These are phyloP conservation scores for Epinotia ramella DNA, from an alignment of 2,888 invertebrate genomes.

Conservation along the genomic window DNA sequence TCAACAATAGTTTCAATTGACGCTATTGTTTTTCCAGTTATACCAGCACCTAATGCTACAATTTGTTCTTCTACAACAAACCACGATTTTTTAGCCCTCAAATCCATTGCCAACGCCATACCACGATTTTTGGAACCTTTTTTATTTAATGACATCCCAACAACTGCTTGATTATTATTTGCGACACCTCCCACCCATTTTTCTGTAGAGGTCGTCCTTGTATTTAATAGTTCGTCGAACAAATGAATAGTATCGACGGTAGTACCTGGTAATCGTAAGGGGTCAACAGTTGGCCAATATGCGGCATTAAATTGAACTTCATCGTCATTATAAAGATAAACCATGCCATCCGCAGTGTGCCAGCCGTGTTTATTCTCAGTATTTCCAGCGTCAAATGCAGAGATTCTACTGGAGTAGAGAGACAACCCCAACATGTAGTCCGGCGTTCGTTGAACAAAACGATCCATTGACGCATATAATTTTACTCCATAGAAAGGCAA, in stretches of 20 bases:
- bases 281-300: slow-evolving; percentile 26
- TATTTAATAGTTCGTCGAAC: slow-evolving; percentile 5
- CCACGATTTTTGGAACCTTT: slow-evolving; percentile 7
- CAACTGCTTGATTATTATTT: slow-evolving; percentile 10
- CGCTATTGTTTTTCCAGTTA: slow-evolving; percentile 4
- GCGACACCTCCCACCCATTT: slow-evolving; percentile 12
- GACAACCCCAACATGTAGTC: slow-evolving; percentile 19
- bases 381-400: slow-evolving; percentile 18
- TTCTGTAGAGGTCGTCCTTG: background rate
- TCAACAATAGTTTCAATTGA: slow-evolving; percentile 27
- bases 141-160: slow-evolving; percentile 23
- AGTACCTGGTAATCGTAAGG: slow-evolving; percentile 16
- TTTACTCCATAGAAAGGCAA: slow-evolving; percentile 2
- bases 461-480: slow-evolving; percentile 18
- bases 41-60: slow-evolving; percentile 19
- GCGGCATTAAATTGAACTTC: slow-evolving; percentile 16
- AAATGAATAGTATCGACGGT: slow-evolving; percentile 20
- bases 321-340: slow-evolving; percentile 23
- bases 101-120: slow-evolving; percentile 4
- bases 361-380: slow-evolving; percentile 21
- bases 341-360: slow-evolving; percentile 25
- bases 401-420: slow-evolving; percentile 10
- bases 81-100: slow-evolving; percentile 19
- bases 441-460: slow-evolving; percentile 23
- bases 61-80: slow-evolving; percentile 23